A percentile compares a stretch with the other conserved stretches of the same genome.
Evolutionary conservation across 2,888 invertebrate genomes (phyloP).

Genomic region (Tachina lurida): DNA sequence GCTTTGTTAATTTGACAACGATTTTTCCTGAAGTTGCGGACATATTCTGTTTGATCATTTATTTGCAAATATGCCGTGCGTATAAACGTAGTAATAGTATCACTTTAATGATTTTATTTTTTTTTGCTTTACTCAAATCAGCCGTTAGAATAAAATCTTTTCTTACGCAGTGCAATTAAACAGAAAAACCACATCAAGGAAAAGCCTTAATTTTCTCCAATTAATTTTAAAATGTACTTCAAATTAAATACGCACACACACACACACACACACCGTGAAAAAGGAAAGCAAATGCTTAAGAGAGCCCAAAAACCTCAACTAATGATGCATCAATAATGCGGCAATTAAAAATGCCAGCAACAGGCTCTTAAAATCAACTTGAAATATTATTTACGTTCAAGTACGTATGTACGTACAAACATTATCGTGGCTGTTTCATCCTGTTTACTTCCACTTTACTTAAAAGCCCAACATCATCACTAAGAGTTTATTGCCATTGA

Average conservation of each 20-base stretch:
- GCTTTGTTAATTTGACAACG: no score
- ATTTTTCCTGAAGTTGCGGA: no score
- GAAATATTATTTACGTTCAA: constrained; percentile 8
- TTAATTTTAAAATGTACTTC: constrained; percentile 10
- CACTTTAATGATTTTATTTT: no score
- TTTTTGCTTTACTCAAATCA: no score
- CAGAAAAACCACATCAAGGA: background rate
- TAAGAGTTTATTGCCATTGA: constrained; percentile 35
- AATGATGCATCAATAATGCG: constrained; percentile 69
- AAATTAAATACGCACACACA: constrained; percentile 14
- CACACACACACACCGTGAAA: no score
- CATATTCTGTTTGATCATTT: no score
- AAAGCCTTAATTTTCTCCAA: constrained; percentile 10
- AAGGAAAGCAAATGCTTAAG: constrained; percentile 15
- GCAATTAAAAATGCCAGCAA: constrained; percentile 70
- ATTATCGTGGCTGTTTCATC: background rate
- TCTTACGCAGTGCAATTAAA: no score
- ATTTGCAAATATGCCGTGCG: no score
- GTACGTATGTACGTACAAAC: background rate
- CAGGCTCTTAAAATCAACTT: constrained; percentile 61
- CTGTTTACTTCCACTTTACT: background rate
- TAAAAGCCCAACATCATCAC: constrained; percentile 23
- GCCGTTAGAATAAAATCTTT: no score
- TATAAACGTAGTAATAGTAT: no score
- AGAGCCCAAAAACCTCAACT: constrained; percentile 46